Evolutionary conservation across 2,888 invertebrate species (phyloP).

Genomic region (Melieria picta): DNA sequence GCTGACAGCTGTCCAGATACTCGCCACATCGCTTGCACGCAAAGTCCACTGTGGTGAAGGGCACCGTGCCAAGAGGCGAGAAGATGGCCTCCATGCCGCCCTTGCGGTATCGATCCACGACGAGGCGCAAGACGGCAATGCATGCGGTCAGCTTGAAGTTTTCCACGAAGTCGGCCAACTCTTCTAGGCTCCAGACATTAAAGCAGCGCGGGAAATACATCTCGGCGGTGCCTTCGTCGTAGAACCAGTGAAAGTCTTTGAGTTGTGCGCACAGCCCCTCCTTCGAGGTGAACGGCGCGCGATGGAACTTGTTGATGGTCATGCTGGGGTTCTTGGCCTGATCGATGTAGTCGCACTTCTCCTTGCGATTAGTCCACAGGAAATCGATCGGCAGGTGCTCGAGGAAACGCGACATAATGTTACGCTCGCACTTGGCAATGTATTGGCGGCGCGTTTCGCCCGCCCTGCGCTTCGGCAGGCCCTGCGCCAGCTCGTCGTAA

Average conservation of each 20-base stretch:
- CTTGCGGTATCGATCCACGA: constrained; percentile 71
- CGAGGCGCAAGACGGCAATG: constrained; percentile 82
- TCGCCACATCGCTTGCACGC: constrained; percentile 83
- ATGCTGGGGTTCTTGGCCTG: constrained; percentile 70
- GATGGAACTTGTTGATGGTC: constrained; percentile 82
- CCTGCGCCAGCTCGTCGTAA: constrained; percentile 62
- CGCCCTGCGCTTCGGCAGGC: constrained; percentile 61
- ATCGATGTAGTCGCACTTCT: constrained; percentile 70
- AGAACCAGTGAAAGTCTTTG: constrained; percentile 87
- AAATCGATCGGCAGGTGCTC: constrained; percentile 85
- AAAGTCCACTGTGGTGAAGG: constrained; percentile 81
- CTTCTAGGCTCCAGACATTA: constrained; percentile 83
- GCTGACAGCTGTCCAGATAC: constrained; percentile 77
- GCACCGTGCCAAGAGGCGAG: constrained; percentile 73
- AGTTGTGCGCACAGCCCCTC: constrained; percentile 83
- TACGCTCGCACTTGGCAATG: constrained; percentile 74
- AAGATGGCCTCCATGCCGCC: constrained; percentile 71
- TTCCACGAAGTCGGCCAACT: constrained; percentile 83
- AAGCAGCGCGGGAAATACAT: constrained; percentile 90
- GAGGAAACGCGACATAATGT: constrained; percentile 79
- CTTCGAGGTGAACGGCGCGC: constrained; percentile 92
- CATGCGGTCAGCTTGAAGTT: constrained; percentile 92
- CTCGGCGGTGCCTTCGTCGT: constrained; percentile 81
- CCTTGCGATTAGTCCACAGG: constrained; percentile 88
- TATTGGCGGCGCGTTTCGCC: constrained; percentile 68